phyloP scores from a whole-genome alignment of 2,888 invertebrate genomes.

The Pristionchus japonicus region DNA sequence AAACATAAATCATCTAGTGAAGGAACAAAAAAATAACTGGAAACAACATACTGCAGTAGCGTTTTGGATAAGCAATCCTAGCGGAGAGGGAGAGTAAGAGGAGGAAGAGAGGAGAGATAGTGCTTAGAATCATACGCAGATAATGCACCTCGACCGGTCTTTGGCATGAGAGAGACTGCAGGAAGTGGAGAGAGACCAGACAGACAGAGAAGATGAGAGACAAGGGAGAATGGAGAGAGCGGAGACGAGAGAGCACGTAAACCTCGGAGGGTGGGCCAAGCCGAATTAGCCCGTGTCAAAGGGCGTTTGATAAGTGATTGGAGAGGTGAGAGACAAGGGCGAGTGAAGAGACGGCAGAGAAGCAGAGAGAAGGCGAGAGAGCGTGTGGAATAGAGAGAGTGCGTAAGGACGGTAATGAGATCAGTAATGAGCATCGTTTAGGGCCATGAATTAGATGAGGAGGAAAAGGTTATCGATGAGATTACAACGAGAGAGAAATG shows the following conservation, averaged over 20 bases:
- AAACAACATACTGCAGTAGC: too few species aligned
- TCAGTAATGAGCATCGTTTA: constrained; percentile 23
- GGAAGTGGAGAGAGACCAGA: not conserved
- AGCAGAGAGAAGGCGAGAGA: constrained; percentile 18
- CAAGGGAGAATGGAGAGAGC: not conserved
- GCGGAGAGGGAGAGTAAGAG: not conserved
- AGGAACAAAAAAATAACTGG: too few species aligned
- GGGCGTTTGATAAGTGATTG: constrained; percentile 32
- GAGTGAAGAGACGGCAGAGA: constrained; percentile 25
- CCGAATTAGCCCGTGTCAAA: constrained; percentile 34
- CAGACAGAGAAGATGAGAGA: not conserved
- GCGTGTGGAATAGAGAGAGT: not conserved
- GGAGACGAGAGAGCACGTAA: not conserved
- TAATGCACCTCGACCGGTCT: constrained; percentile 41
- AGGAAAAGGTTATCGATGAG: not conserved
- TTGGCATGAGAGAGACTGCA: not conserved
- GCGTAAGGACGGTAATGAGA: not conserved
- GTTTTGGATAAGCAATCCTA: not conserved
- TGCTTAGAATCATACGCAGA: constrained; percentile 39
- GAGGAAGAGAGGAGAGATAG: not conserved
- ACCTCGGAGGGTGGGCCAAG: not conserved
- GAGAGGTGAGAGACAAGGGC: constrained; percentile 21
- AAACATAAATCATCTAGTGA: too few species aligned
- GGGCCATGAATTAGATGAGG: not conserved
- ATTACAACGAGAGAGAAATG: constrained; percentile 9